These are phyloP conservation scores for Cheirogaleus medius DNA, from an alignment of 2,113 vertebrate species.

Conservation along the genomic window DNA sequence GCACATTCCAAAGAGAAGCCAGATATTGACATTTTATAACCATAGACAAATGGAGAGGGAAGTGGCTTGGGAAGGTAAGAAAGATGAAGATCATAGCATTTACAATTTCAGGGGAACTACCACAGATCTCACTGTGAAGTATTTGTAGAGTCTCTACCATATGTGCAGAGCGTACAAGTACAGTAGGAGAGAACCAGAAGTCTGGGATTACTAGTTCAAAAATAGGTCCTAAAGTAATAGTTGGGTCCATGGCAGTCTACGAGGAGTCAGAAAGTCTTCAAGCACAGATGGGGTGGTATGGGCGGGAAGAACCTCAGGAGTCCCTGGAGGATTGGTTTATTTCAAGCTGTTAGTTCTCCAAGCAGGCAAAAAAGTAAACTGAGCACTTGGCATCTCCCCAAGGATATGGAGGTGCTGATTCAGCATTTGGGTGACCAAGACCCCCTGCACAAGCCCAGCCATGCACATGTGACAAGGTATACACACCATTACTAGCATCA, in stretches of 20 bases:
- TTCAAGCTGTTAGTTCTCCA: conserved; percentile 29
- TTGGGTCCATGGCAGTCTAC: neutral
- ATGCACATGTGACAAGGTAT: neutral
- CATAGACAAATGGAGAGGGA: neutral
- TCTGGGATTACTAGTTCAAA: neutral
- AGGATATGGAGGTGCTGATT: neutral
- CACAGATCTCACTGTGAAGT: neutral
- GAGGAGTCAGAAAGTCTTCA: neutral
- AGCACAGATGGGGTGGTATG: neutral
- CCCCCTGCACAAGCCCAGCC: neutral
- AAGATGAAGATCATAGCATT: neutral
- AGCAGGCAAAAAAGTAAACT: conserved; percentile 4
- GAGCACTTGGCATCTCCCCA: conserved; percentile 37
- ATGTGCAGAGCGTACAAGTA: neutral
- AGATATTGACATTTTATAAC: neutral
- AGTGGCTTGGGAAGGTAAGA: neutral
- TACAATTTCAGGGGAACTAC: neutral
- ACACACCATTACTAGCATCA: neutral
- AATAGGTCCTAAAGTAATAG: neutral
- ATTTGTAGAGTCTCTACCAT: neutral
- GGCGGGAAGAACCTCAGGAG: neutral
- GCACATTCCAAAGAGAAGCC: neutral
- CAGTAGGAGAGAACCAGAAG: neutral
- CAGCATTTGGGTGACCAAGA: neutral
- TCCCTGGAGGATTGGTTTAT: neutral